These are phyloP conservation scores for Oreochromis mossambicus DNA, from an alignment of 2,797 vertebrate genomes.

Conservation along the genomic window DNA sequence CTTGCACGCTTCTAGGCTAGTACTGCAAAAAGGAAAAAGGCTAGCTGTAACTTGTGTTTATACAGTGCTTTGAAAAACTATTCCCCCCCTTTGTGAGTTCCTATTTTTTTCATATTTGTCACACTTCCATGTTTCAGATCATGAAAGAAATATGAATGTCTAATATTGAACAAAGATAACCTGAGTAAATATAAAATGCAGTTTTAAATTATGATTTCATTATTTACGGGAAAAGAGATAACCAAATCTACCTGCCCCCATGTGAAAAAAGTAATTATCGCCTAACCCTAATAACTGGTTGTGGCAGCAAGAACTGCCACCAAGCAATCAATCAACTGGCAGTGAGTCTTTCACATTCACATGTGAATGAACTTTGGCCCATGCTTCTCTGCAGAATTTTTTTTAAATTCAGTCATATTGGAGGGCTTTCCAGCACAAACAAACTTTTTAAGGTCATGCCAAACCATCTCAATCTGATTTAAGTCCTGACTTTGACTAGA, in stretches of 20 bases:
- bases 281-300: background rate
- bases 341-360: background rate
- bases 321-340: background rate
- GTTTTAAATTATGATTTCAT: background rate
- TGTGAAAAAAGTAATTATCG: background rate
- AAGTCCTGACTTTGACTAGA: background rate
- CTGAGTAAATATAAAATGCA: background rate
- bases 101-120: background rate
- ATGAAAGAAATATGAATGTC: background rate
- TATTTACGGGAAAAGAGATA: background rate
- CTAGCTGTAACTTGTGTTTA: background rate
- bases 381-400: background rate
- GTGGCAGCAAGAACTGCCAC: background rate
- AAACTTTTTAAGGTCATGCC: background rate
- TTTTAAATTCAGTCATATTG: fast-evolving
- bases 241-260: background rate
- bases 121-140: background rate
- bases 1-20: background rate
- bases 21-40: background rate
- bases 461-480: background rate
- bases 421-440: background rate
- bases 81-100: background rate
- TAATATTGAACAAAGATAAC: background rate
- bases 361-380: background rate
- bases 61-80: background rate